A percentile compares a stretch with the other conserved stretches of the same genome.
Conservation (phyloP, 2,888 invertebrate species). For the Drosophila ochracea region DNA sequence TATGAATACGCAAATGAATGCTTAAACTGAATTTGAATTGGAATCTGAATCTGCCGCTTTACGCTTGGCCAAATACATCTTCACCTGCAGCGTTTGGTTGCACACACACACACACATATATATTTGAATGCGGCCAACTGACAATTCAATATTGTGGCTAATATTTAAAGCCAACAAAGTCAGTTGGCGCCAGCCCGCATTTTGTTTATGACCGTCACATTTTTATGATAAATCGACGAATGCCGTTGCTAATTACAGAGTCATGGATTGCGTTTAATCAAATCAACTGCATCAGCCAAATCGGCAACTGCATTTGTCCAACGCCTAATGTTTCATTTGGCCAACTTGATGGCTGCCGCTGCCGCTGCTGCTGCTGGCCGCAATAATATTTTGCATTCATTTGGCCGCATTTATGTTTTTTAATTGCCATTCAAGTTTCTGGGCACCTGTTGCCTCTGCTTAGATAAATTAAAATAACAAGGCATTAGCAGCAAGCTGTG, state of each 20-base stretch:
- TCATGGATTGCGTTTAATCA: constrained; percentile 25
- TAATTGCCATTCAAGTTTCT: constrained; percentile 31
- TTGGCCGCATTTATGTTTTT: constrained; percentile 13
- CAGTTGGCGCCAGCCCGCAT: constrained; percentile 51
- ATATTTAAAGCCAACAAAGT: constrained; percentile 40
- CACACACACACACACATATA: neutral
- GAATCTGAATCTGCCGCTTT: constrained; percentile 27
- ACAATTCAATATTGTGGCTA: constrained; percentile 35
- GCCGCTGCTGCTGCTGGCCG: constrained; percentile 23
- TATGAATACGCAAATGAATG: constrained; percentile 27
- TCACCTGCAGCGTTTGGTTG: constrained; percentile 65
- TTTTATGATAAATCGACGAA: constrained; percentile 71
- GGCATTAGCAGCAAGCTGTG: constrained; percentile 26
- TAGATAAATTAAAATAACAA: constrained; percentile 42
- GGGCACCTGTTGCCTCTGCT: constrained; percentile 36
- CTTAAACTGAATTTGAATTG: constrained; percentile 38
- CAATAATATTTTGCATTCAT: constrained; percentile 27
- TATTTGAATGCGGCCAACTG: constrained; percentile 2
- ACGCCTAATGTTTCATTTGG: constrained; percentile 44
- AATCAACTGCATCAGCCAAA: constrained; percentile 36
- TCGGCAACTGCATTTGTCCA: constrained; percentile 58
- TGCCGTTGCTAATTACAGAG: constrained; percentile 67
- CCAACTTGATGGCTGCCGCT: constrained; percentile 12
- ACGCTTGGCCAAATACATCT: constrained; percentile 66
- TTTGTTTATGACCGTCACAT: constrained; percentile 66